phyloP scores from a whole-genome alignment of 53 echinoderm and acorn worm species.

The Echinarachnius parma region DNA sequence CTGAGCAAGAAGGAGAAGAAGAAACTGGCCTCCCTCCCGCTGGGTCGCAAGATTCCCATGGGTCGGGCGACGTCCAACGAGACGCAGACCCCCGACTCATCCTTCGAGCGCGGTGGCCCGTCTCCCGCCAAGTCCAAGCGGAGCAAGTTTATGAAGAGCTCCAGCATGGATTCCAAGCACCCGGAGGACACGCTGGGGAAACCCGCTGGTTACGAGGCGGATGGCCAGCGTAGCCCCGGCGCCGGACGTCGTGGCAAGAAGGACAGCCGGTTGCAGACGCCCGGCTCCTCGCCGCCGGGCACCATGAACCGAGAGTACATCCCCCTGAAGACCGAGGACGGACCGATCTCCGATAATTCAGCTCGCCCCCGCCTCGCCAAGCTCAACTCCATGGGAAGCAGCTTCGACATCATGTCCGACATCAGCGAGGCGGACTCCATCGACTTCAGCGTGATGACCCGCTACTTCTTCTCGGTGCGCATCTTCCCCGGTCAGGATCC shows the following conservation, averaged over 20 bases:
- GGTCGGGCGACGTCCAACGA: constrained; percentile 67
- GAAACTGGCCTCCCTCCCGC: constrained; percentile 67
- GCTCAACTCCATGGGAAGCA: constrained; percentile 78
- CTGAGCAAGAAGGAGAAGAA: constrained; percentile 73
- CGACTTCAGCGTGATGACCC: constrained; percentile 67
- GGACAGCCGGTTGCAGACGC: constrained; percentile 56
- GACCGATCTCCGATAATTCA: constrained; percentile 55
- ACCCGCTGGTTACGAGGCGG: constrained; percentile 53
- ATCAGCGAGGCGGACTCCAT: constrained; percentile 95
- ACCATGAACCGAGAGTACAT: constrained; percentile 58
- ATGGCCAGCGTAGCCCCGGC: constrained; percentile 73
- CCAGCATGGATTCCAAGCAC: constrained; percentile 83
- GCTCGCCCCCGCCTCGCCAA: constrained; percentile 65
- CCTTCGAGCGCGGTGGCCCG: constrained; percentile 34
- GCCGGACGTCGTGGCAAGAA: constrained; percentile 41
- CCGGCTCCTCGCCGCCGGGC: constrained; percentile 76
- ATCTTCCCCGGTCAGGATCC: constrained; percentile 94
- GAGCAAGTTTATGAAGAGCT: constrained; percentile 82
- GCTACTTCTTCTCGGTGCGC: constrained; percentile 68
- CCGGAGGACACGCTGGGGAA: constrained; percentile 45
- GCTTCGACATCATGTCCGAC: constrained; percentile 95
- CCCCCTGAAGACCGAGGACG: constrained; percentile 60
- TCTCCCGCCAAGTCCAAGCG: constrained; percentile 79
- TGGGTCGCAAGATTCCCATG: constrained; percentile 85
- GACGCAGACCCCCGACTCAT: constrained; percentile 60